Evolutionary conservation across 1,140 invertebrate genomes (phyloP), one percentile per base, ranked within the genome.

Genomic region (Trichogramma pretiosum): DNA sequence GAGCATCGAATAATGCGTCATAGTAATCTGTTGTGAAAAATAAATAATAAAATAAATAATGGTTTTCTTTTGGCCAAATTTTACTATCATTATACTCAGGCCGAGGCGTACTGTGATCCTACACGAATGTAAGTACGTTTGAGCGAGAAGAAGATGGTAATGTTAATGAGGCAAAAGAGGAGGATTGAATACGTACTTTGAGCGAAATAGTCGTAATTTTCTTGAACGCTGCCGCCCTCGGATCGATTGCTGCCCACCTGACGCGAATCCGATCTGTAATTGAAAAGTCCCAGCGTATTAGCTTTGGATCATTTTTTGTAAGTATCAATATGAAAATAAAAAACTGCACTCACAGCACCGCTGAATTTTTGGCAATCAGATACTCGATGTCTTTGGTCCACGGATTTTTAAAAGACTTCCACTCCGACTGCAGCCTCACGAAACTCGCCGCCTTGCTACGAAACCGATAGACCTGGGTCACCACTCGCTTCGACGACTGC

Each of bases 301-400:
- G 58, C 75, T 72, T 75, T n/a, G n/a, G n/a, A n/a, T n/a, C n/a
- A n/a, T n/a, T n/a, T n/a, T n/a, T n/a, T n/a, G n/a, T 11, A 28
- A 28, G 24, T 7, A 28, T 5, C 24, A 28, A 28, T 7, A 28
- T 5, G 11, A 7, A 28, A 28, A 11, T 28, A 28, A 28, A 28
- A 28, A 9, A 5, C 13, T 2, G 19, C 23, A 61, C 76, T 73
- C 74, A 82, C 72, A 78, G 73, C 50, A 88, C 73, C 24, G 87
- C 74, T 1, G 79, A 84, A 69, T 92, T 92, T 66, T 89, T 89
- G 0, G 87, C 83, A 52, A 92, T 82, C 37, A 94, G 75, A 62
- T 84, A 91, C 60, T 94, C 90, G 47, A 90, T 80, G 58, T 93
- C 89, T 72, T 89, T 91, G 8, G 89, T 93, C 89, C 89, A 93